Percentiles rank a stretch among this genome's conserved stretches.
phyloP scores from a whole-genome alignment of 2,113 vertebrate species.

The Leptodactylus fuscus region DNA sequence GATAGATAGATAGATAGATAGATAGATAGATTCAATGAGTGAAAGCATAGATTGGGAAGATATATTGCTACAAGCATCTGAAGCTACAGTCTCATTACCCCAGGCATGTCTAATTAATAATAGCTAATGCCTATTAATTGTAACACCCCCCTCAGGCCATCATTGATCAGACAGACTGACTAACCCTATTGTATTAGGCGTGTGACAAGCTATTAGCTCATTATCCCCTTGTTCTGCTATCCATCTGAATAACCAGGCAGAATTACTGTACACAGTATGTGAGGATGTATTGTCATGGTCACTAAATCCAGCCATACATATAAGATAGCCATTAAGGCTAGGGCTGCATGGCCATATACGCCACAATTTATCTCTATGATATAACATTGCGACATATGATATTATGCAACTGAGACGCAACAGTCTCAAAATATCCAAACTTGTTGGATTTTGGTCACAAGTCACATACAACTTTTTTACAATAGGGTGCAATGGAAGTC shows the following conservation, averaged over 20 bases:
- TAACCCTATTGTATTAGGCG: slow-evolving; percentile 12
- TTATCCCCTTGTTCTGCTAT: background rate
- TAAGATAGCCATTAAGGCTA: too few species aligned
- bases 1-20: too few species aligned
- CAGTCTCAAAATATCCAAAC: too few species aligned
- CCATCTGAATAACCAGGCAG: background rate
- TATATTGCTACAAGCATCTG: background rate
- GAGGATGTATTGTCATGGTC: background rate
- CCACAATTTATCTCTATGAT: too few species aligned
- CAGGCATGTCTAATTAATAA: background rate
- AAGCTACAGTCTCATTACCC: background rate
- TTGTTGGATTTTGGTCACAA: too few species aligned
- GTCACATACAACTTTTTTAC: too few species aligned
- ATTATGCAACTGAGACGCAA: too few species aligned
- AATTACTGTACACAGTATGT: background rate
- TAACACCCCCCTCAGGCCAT: background rate
- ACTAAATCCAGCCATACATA: too few species aligned
- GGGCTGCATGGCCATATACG: too few species aligned
- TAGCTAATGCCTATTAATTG: background rate
- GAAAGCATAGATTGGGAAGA: background rate
- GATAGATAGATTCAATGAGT: background rate
- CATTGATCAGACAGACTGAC: slow-evolving; percentile 20
- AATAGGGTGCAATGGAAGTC: too few species aligned
- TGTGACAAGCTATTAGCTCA: slow-evolving; percentile 10
- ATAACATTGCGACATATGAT: too few species aligned